These are phyloP conservation scores for Ammodytes marinus DNA, from an alignment of 2,113 vertebrate species.

Conservation along the genomic window DNA sequence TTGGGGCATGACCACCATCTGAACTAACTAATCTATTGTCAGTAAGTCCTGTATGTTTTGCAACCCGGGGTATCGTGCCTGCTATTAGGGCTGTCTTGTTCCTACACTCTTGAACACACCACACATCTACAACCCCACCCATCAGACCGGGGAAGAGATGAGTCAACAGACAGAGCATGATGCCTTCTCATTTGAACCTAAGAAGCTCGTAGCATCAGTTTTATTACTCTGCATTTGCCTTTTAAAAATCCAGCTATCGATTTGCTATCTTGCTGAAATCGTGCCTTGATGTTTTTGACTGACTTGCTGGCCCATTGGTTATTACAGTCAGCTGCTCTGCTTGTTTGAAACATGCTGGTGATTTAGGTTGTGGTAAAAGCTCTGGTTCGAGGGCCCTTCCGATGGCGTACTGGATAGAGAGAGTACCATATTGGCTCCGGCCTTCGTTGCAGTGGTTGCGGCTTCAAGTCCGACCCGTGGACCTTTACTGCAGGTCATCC, in stretches of 20 bases:
- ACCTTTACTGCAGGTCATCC: no score
- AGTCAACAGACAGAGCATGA: conserved; percentile 28
- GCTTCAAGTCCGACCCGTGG: no score
- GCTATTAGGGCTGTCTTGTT: not conserved
- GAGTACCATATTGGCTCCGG: no score
- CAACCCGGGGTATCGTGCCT: not conserved
- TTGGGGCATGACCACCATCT: not conserved
- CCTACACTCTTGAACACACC: not conserved
- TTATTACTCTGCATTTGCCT: conserved; percentile 5
- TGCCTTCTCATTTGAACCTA: conserved; percentile 33
- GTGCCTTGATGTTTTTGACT: conserved; percentile 40
- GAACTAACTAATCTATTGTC: not conserved
- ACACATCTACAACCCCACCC: conserved; percentile 5
- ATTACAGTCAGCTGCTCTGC: conserved; percentile 13
- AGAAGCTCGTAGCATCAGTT: conserved; percentile 47
- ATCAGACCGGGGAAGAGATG: conserved; percentile 12
- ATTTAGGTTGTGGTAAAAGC: conserved; percentile 2
- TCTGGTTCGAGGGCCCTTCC: not conserved
- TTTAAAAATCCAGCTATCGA: conserved; percentile 53
- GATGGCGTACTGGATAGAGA: no score
- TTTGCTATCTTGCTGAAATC: conserved; percentile 32
- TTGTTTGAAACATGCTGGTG: not conserved
- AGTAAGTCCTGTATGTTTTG: conserved; percentile 9
- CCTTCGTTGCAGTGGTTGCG: no score
- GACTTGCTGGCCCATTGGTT: not conserved